A percentile compares a stretch with the other conserved stretches of the same genome.
Conservation (phyloP, 2,797 vertebrate species). For the Mallotus villosus region DNA sequence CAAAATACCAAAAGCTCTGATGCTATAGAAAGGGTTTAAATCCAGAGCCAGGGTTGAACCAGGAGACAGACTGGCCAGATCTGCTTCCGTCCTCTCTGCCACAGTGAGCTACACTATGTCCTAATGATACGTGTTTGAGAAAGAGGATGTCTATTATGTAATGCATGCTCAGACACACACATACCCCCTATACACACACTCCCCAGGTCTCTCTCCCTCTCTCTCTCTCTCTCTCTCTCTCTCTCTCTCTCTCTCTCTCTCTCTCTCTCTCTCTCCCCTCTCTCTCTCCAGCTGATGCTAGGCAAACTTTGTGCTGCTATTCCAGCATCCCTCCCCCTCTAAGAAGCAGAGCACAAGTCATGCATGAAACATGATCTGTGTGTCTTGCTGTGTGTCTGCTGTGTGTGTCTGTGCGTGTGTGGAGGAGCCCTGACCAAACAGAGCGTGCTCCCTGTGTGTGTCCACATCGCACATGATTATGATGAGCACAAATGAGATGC, state of each 20-base stretch:
- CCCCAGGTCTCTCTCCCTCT: slow-evolving; percentile 43
- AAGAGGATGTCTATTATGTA: background rate
- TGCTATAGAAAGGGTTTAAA: background rate
- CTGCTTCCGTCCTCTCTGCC: background rate
- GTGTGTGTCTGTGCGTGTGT: slow-evolving; percentile 7
- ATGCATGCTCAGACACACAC: slow-evolving; percentile 7
- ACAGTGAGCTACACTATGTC: background rate
- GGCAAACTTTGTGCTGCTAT: slow-evolving; percentile 29
- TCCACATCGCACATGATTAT: background rate
- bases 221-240: slow-evolving; percentile 7
- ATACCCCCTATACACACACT: slow-evolving; percentile 35
- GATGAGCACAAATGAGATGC: background rate
- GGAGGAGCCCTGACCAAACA: background rate
- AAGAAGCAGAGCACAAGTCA: slow-evolving; percentile 46
- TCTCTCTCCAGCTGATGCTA: slow-evolving; percentile 46
- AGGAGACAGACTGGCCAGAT: too few relatives aligned
- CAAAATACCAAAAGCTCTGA: slow-evolving; percentile 17
- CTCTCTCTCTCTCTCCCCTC: slow-evolving; percentile 39
- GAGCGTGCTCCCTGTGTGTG: background rate
- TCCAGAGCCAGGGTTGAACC: background rate
- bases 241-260: slow-evolving; percentile 37
- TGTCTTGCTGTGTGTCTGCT: slow-evolving; percentile 10
- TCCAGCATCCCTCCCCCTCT: slow-evolving; percentile 32
- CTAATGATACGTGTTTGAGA: background rate
- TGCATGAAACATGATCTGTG: slow-evolving; percentile 54